Evolutionary conservation across 1,140 invertebrate species (phyloP), one percentile per base, ranked within the genome.

Genomic region (Nylanderia fulva): DNA sequence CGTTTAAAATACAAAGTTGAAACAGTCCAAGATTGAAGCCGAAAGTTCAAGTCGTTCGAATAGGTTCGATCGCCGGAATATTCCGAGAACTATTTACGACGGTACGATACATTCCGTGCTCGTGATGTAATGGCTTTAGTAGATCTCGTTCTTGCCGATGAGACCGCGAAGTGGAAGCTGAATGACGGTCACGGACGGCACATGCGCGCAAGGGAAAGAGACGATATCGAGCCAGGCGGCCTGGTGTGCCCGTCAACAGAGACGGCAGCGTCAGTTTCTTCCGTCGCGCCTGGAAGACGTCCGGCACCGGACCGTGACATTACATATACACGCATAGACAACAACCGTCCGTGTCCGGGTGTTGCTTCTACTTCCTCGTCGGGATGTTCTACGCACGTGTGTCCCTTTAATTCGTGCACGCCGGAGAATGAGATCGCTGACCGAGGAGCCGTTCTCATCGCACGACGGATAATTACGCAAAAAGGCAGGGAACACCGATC

Each of bases 181-280:
- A 79, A 75, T 68, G 85, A 58, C 56, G 56, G 86, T 45, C 33
- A 36, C 29, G 74, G 61, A 79, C 72, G 91, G 91, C 93, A 93
- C 94, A 93, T 94, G 94, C 94, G 94, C 93, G 88, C 72, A 91
- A 72, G 85, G 83, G 90, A 91, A 91, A 82, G 86, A 86, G 84
- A 91, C 88, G 92, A 92, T 94, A 95, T 95, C 93, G 93, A 95
- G 92, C 94, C 92, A 94, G 93, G 90, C 93, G 91, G 90, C 89
- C 89, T 92, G 86, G 92, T 91, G 92, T 80, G 88, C 91, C 91
- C 91, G 91, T 92, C 90, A 91, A 89, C 86, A 90, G 90, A 90
- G 86, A 89, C 90, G 64, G 90, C 86, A 87, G 80, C 90, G 90
- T 87, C 89, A 88, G 90, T 90, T 88, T 86, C 90, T 90, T 89